phyloP scores from a whole-genome alignment of 2,888 invertebrate species.

The Nephrotoma appendiculata region DNA sequence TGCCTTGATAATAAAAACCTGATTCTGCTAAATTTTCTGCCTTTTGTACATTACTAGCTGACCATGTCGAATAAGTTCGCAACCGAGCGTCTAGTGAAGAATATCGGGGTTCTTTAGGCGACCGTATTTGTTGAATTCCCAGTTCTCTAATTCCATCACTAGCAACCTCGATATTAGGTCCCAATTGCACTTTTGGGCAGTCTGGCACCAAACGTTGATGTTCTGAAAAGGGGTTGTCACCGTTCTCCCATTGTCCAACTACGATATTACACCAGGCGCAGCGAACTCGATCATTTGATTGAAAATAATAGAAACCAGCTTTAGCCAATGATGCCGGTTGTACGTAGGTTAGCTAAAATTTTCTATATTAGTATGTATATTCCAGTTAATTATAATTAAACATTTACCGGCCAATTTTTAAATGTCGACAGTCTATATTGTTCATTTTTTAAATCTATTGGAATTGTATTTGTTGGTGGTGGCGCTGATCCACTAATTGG shows the following conservation, averaged over 20 bases:
- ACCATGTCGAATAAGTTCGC: slow-evolving; percentile 63
- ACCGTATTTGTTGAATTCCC: slow-evolving; percentile 35
- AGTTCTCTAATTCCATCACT: slow-evolving; percentile 38
- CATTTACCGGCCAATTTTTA: slow-evolving; percentile 56
- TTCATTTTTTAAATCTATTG: slow-evolving; percentile 47
- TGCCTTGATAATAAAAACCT: slow-evolving; percentile 74
- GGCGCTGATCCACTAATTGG: neutral
- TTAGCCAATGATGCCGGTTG: slow-evolving; percentile 57
- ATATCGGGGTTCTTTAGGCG: slow-evolving; percentile 50
- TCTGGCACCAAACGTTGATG: slow-evolving; percentile 66
- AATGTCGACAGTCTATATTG: slow-evolving; percentile 52
- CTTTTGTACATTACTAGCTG: slow-evolving; percentile 54
- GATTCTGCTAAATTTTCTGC: slow-evolving; percentile 67
- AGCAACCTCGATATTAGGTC: slow-evolving; percentile 31
- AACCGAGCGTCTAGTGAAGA: slow-evolving; percentile 54
- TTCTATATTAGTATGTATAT: neutral
- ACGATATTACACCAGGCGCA: slow-evolving; percentile 70
- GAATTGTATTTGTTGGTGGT: neutral
- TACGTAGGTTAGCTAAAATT: slow-evolving; percentile 27
- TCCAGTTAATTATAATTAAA: slow-evolving; percentile 17
- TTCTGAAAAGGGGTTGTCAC: slow-evolving; percentile 67
- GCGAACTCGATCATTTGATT: slow-evolving; percentile 53
- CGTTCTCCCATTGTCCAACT: slow-evolving; percentile 64
- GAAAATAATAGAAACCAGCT: slow-evolving; percentile 75
- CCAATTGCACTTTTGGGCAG: slow-evolving; percentile 42